Evolutionary conservation across 2,888 invertebrate genomes (phyloP).

Genomic region (Drosophila birchii): DNA sequence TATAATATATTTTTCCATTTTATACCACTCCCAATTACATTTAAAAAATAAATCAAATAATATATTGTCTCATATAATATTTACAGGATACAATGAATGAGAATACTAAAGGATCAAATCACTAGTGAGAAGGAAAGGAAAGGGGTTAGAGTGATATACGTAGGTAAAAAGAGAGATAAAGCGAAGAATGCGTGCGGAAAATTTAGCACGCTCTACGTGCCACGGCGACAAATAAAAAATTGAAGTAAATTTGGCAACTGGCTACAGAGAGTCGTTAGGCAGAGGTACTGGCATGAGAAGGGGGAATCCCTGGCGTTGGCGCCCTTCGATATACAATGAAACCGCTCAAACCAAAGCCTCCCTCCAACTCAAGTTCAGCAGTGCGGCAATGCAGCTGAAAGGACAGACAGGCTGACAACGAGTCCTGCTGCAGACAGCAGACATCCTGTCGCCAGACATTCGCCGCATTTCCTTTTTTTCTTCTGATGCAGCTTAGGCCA

Average conservation of each 20-base stretch:
- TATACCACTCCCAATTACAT: conserved; percentile 6
- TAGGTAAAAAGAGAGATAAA: conserved; percentile 23
- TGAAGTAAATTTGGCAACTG: conserved; percentile 77
- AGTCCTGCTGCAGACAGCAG: conserved; percentile 30
- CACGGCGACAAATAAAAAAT: conserved; percentile 74
- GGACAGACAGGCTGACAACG: conserved; percentile 36
- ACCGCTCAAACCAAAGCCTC: conserved; percentile 40
- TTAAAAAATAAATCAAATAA: not conserved
- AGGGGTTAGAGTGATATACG: not conserved
- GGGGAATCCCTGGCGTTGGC: conserved; percentile 60
- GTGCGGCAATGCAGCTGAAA: conserved; percentile 67
- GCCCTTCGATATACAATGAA: conserved; percentile 46
- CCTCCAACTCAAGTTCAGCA: conserved; percentile 59
- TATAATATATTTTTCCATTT: no score
- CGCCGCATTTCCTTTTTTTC: conserved; percentile 8
- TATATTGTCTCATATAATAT: not conserved
- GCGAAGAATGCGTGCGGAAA: conserved; percentile 77
- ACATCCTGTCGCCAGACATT: conserved; percentile 41
- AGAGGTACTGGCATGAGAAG: conserved; percentile 7
- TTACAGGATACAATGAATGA: conserved; percentile 10
- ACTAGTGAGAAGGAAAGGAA: not conserved
- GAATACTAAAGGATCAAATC: not conserved
- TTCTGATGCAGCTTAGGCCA: conserved; percentile 37
- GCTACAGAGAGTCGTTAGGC: conserved; percentile 42
- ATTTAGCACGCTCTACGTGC: conserved; percentile 79